phyloP scores from a whole-genome alignment of 2,113 vertebrate genomes.

The Zapornia atra region DNA sequence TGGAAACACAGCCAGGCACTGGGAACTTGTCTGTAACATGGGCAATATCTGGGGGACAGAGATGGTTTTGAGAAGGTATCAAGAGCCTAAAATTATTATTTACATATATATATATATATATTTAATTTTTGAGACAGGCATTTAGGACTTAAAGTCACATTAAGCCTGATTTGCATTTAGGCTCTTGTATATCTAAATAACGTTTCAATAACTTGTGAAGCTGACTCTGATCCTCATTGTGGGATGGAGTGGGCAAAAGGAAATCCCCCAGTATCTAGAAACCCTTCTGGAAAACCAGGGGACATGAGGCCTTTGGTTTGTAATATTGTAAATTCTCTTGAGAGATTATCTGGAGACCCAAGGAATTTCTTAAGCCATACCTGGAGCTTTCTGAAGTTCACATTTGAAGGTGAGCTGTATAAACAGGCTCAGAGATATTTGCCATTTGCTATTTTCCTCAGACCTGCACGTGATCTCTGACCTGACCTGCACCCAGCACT shows the following conservation, averaged over 20 bases:
- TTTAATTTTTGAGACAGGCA: not conserved
- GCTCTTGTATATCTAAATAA: not conserved
- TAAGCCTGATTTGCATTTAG: not conserved
- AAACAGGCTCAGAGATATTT: not conserved
- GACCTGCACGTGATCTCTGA: not conserved
- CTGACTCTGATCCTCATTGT: not conserved
- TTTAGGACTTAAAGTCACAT: not conserved
- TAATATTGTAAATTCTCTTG: not conserved
- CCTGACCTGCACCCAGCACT: not conserved
- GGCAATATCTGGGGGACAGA: not conserved
- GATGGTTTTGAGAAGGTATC: not conserved
- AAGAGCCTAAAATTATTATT: not conserved
- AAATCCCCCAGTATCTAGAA: not conserved
- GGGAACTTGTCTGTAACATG: fast-evolving
- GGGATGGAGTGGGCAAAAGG: not conserved
- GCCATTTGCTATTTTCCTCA: not conserved
- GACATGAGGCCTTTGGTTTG: not conserved
- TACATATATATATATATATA: too few species aligned
- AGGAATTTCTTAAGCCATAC: not conserved
- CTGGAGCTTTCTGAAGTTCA: not conserved
- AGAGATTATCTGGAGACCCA: not conserved
- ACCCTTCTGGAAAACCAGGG: not conserved
- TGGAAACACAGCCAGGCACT: not conserved
- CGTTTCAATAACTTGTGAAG: not conserved
- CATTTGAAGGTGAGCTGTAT: not conserved